Percentiles rank a stretch among this genome's conserved stretches.
phyloP scores from a whole-genome alignment of 2,888 invertebrate species.

The Drosophila kambysellisi region DNA sequence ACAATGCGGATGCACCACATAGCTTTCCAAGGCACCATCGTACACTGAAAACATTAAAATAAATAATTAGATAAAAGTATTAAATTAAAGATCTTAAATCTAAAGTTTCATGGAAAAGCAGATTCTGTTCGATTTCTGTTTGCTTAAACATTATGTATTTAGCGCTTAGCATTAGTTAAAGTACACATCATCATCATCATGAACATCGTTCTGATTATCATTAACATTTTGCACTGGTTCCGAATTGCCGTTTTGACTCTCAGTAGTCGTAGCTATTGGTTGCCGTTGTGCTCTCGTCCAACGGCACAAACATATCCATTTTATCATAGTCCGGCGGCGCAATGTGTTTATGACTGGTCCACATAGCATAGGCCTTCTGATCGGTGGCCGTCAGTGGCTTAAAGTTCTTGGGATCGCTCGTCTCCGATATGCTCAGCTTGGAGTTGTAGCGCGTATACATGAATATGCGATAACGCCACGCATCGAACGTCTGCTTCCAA shows the following conservation, averaged over 20 bases:
- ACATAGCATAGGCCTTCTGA: slow-evolving; percentile 82
- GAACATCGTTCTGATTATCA: slow-evolving; percentile 45
- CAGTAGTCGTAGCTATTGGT: slow-evolving; percentile 81
- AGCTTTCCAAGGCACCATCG: slow-evolving; percentile 76
- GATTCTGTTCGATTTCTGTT: slow-evolving; percentile 19
- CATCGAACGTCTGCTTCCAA: slow-evolving; percentile 83
- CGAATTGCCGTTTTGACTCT: slow-evolving; percentile 11
- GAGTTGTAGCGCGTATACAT: slow-evolving; percentile 84
- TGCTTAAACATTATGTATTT: slow-evolving; percentile 69
- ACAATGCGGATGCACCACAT: slow-evolving; percentile 70
- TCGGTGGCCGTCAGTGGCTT: slow-evolving; percentile 82
- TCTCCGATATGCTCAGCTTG: slow-evolving; percentile 79
- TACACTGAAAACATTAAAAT: slow-evolving; percentile 68
- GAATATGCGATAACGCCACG: slow-evolving; percentile 83
- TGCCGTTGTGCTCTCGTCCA: slow-evolving; percentile 77
- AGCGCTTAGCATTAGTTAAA: slow-evolving; percentile 72
- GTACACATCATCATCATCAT: slow-evolving; percentile 69
- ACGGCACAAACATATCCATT: slow-evolving; percentile 79
- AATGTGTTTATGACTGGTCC: slow-evolving; percentile 82
- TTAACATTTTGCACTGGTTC: slow-evolving; percentile 59
- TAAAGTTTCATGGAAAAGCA: slow-evolving; percentile 17
- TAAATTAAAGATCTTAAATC: background rate
- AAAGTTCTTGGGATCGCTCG: slow-evolving; percentile 82
- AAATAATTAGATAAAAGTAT: background rate
- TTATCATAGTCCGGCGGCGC: slow-evolving; percentile 80